phyloP scores from a whole-genome alignment of 2,797 vertebrate genomes.

The Chiloscyllium punctatum region DNA sequence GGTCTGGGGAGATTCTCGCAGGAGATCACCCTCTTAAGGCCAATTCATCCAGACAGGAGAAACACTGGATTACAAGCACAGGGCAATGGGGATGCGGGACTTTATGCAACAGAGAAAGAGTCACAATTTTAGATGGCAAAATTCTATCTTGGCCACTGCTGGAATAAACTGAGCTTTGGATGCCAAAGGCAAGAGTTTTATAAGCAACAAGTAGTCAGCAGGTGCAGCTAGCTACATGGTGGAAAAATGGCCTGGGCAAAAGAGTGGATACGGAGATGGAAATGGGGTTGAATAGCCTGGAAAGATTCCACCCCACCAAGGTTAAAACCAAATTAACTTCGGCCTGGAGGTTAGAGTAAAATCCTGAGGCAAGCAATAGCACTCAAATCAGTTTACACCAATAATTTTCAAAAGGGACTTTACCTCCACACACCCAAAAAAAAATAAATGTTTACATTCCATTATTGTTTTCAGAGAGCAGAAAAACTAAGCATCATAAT shows the following conservation, averaged over 20 bases:
- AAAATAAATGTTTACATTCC: not conserved
- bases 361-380: not conserved
- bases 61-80: not conserved
- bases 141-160: not conserved
- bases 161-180: not conserved
- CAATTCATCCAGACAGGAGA: not conserved
- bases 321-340: not conserved
- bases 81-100: not conserved
- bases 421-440: not conserved
- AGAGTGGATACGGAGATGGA: not conserved
- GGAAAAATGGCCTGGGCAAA: not conserved
- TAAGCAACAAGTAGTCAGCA: no score
- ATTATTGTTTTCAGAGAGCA: not conserved
- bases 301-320: not conserved
- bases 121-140: not conserved
- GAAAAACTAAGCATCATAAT: not conserved
- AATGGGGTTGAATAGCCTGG: not conserved
- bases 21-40: not conserved
- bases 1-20: not conserved
- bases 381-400: not conserved
- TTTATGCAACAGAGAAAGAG: not conserved
- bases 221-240: not conserved
- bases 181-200: not conserved
- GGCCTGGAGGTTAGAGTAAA: not conserved
- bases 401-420: not conserved